Conservation (phyloP, 2,888 invertebrate genomes). For the Megaustenia siamemsis region DNA sequence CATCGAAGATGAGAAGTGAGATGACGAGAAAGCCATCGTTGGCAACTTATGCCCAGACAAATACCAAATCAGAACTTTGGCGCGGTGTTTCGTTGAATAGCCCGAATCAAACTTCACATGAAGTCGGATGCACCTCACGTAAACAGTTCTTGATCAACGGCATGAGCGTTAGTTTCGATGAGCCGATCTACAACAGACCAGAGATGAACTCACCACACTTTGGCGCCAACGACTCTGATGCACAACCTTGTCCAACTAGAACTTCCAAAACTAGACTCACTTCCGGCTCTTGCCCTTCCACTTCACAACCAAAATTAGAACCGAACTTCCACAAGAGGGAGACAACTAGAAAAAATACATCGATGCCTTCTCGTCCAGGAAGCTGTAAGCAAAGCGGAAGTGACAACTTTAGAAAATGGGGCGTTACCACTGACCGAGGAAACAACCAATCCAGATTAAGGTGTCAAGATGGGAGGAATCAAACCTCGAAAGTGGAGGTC, state of each 20-base stretch:
- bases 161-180: conserved; percentile 73
- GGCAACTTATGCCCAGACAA: conserved; percentile 45
- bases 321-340: background rate
- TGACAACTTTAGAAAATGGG: background rate
- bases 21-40: conserved; percentile 55
- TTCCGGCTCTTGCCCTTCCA: background rate
- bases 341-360: background rate
- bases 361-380: background rate
- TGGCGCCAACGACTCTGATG: background rate
- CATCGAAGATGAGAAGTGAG: conserved; percentile 30
- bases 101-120: background rate
- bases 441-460: background rate
- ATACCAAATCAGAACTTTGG: conserved; percentile 1
- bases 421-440: background rate
- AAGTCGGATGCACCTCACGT: conserved; percentile 58
- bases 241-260: too few species aligned
- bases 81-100: background rate
- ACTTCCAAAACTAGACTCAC: background rate
- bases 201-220: conserved; percentile 13
- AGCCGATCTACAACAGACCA: conserved; percentile 62
- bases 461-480: background rate
- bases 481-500: background rate
- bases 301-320: background rate
- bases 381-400: background rate
- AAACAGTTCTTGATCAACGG: conserved; percentile 57